Evolutionary conservation across 2,797 vertebrate species (phyloP).

Genomic region (Buphagus erythrorhynchus): DNA sequence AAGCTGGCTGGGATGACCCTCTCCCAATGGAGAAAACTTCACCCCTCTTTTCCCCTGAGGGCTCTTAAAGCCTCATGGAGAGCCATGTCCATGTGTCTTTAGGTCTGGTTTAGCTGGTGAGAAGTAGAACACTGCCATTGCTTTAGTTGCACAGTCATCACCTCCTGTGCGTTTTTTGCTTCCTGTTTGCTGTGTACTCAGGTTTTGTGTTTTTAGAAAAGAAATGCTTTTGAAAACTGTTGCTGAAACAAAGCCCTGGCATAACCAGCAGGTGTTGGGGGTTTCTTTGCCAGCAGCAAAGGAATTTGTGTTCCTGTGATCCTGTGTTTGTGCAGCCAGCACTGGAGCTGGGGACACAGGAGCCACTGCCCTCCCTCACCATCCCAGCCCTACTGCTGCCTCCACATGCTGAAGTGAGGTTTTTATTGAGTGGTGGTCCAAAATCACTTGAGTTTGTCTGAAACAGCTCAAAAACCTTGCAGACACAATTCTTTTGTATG

Average conservation of each 20-base stretch:
- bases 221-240: neutral
- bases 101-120: neutral
- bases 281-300: neutral
- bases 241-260: neutral
- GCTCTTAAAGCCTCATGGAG: neutral
- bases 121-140: neutral
- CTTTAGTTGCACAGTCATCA: neutral
- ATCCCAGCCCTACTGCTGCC: neutral
- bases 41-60: neutral
- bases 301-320: neutral
- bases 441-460: neutral
- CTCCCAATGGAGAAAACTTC: neutral
- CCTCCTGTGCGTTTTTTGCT: accelerated
- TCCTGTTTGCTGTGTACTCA: neutral
- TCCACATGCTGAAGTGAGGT: neutral
- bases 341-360: neutral
- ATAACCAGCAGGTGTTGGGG: neutral
- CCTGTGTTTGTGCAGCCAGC: neutral
- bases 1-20: neutral
- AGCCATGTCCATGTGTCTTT: accelerated
- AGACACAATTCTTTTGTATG: neutral
- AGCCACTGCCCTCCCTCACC: neutral
- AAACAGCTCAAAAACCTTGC: neutral
- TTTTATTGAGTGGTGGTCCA: neutral
- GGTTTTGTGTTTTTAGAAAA: neutral